These are phyloP conservation scores for Natrix natrix DNA, from an alignment of 2,797 vertebrate species.

Conservation along the genomic window DNA sequence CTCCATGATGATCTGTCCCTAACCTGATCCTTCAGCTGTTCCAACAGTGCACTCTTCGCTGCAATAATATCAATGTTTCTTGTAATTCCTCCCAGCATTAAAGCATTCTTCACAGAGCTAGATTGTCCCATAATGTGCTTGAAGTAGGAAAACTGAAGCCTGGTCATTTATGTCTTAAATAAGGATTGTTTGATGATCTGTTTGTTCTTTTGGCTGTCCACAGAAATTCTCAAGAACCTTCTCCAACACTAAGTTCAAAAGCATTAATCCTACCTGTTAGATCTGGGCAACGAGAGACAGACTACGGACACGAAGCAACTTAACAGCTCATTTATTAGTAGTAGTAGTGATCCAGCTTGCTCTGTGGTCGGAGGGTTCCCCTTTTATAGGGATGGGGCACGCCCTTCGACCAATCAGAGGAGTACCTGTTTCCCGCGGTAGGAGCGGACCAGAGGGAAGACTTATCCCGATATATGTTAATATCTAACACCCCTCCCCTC, in stretches of 20 bases:
- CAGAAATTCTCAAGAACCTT: neutral
- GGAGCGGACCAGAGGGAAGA: too few species aligned
- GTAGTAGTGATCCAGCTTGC: too few species aligned
- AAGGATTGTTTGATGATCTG: neutral
- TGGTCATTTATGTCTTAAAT: neutral
- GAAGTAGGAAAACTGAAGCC: neutral
- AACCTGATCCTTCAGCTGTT: neutral
- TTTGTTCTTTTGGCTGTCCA: neutral
- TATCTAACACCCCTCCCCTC: too few species aligned
- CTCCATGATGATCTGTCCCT: neutral
- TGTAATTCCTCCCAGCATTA: neutral
- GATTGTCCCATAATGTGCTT: neutral
- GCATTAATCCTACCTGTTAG: neutral
- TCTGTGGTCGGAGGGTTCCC: too few species aligned
- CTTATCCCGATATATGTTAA: too few species aligned
- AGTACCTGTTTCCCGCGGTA: too few species aligned
- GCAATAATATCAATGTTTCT: neutral
- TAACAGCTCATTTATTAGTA: too few species aligned
- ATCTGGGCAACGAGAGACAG: too few species aligned
- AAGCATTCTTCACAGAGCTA: neutral
- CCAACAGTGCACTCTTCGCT: neutral
- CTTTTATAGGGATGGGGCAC: too few species aligned
- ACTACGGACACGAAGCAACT: too few species aligned
- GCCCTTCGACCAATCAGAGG: too few species aligned
- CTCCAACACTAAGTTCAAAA: neutral